These are phyloP conservation scores for Cheumatopsyche charites DNA, from an alignment of 1,140 invertebrate species.

Conservation along the genomic window DNA sequence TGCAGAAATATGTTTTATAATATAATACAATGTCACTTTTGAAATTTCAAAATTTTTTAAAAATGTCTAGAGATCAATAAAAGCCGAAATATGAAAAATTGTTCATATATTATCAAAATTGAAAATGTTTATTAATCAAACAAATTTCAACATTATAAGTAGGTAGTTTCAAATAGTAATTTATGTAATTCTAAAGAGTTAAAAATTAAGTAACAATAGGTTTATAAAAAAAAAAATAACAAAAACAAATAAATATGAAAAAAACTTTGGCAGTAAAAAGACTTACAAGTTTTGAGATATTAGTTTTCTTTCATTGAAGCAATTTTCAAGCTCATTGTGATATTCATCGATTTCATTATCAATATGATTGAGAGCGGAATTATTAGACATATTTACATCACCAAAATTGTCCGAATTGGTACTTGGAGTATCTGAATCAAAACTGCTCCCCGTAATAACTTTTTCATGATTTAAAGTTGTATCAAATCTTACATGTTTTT, in stretches of 20 bases:
- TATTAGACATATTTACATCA: neutral
- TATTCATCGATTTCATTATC: conserved; percentile 58
- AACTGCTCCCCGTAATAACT: conserved; percentile 60
- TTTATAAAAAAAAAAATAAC: neutral
- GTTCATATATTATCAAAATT: no score
- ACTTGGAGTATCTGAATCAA: conserved; percentile 50
- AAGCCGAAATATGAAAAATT: no score
- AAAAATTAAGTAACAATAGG: neutral
- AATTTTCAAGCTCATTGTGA: conserved; percentile 61
- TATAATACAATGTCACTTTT: no score
- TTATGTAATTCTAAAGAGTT: no score
- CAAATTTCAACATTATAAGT: no score
- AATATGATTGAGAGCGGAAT: conserved; percentile 32
- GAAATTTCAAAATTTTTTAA: no score
- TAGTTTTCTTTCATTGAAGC: conserved; percentile 61
- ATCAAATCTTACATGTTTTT: conserved; percentile 61
- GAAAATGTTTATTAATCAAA: no score
- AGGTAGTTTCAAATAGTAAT: no score
- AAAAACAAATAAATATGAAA: neutral
- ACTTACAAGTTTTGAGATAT: conserved; percentile 57
- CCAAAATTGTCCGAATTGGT: conserved; percentile 6
- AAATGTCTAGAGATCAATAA: no score
- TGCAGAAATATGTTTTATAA: no score
- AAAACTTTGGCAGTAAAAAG: neutral
- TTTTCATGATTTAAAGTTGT: conserved; percentile 60